Percentiles rank a stretch among this genome's conserved stretches.
phyloP scores from a whole-genome alignment of 2,113 vertebrate species.

The Sapayoa aenigma region DNA sequence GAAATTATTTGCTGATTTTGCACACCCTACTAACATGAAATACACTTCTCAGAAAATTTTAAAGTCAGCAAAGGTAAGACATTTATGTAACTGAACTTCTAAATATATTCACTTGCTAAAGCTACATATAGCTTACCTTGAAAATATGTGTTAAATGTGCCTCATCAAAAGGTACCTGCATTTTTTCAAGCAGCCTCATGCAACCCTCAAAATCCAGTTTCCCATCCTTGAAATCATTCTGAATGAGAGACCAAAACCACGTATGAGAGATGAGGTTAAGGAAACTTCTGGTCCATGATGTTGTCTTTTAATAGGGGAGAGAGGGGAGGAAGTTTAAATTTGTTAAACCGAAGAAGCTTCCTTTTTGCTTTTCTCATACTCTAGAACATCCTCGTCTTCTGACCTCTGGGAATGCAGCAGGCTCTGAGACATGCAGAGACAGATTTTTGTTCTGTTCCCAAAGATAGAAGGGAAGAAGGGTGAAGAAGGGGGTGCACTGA shows the following conservation, averaged over 20 bases:
- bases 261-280: slow-evolving; percentile 65
- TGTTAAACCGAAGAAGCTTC: neutral
- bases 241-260: slow-evolving; percentile 69
- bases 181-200: slow-evolving; percentile 65
- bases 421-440: neutral
- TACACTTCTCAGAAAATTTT: neutral
- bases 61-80: neutral
- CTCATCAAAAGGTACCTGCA: slow-evolving; percentile 48
- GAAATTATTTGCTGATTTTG: neutral
- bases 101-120: neutral
- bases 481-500: neutral
- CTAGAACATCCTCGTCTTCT: neutral
- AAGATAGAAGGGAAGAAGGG: neutral
- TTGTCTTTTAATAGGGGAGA: neutral
- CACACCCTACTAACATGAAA: neutral
- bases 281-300: neutral
- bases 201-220: slow-evolving; percentile 55
- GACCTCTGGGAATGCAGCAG: neutral
- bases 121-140: slow-evolving; percentile 65
- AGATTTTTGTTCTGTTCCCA: neutral
- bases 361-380: neutral
- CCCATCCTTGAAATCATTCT: slow-evolving; percentile 66
- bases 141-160: slow-evolving; percentile 70
- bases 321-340: neutral
- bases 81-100: neutral